A percentile compares a stretch with the other conserved stretches of the same genome.
phyloP scores from a whole-genome alignment of 2,888 invertebrate species.

The Polymixis lichenea region DNA sequence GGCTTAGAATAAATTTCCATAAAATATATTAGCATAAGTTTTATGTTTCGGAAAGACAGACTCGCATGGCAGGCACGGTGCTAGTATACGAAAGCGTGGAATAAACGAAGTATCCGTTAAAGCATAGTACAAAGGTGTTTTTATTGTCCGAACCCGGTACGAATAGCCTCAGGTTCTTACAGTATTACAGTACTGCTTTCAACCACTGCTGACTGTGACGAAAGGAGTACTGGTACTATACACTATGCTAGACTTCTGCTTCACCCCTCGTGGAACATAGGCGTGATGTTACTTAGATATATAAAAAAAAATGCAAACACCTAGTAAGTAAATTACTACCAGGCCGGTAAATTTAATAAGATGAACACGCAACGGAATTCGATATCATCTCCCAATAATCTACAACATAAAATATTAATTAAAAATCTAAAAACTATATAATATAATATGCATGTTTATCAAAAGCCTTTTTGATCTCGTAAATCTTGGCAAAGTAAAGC shows the following conservation, averaged over 20 bases:
- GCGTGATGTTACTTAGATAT: not conserved
- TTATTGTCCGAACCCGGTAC: no score
- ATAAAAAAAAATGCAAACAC: not conserved
- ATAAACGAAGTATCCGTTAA: no score
- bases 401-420: not conserved
- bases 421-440: not conserved
- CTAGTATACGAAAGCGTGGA: no score
- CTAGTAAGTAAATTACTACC: not conserved
- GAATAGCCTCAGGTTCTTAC: no score
- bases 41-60: no score
- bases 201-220: not conserved
- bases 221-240: not conserved
- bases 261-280: not conserved
- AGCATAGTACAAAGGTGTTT: no score
- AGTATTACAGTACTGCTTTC: not conserved
- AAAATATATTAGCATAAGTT: no score
- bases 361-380: not conserved
- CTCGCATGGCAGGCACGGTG: no score
- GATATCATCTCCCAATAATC: not conserved
- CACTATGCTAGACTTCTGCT: not conserved
- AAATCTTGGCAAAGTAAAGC: not conserved
- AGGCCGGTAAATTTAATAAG: not conserved
- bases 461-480: constrained; percentile 2
- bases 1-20: no score
- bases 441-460: not conserved